These are phyloP conservation scores for Felis chaus DNA, from an alignment of 2,113 vertebrate genomes.

Conservation along the genomic window DNA sequence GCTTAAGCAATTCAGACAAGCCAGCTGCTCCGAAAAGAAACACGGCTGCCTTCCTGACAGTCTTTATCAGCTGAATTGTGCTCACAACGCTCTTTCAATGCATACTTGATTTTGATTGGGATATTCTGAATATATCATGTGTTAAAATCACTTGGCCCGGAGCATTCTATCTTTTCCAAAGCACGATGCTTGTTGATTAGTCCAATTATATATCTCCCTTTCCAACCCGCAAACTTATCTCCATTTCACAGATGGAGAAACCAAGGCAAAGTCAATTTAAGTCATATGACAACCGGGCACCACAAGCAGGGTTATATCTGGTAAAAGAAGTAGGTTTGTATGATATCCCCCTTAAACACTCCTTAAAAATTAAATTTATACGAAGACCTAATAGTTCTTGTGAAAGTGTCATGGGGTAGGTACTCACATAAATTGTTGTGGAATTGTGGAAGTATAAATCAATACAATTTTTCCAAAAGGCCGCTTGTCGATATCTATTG, in stretches of 20 bases:
- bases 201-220: slow-evolving; percentile 11
- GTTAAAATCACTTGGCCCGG: slow-evolving; percentile 35
- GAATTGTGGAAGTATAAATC: background rate
- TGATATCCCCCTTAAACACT: background rate
- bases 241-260: slow-evolving; percentile 68
- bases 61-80: slow-evolving; percentile 57
- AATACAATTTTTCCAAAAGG: background rate
- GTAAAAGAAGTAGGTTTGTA: background rate
- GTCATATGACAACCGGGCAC: background rate
- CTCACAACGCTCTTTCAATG: slow-evolving; percentile 64
- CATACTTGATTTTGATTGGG: slow-evolving; percentile 76
- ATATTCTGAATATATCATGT: slow-evolving; percentile 65
- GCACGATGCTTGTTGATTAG: background rate
- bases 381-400: background rate
- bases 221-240: background rate
- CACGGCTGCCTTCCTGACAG: slow-evolving; percentile 54
- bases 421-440: background rate
- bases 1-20: slow-evolving; percentile 69
- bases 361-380: background rate
- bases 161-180: slow-evolving; percentile 35
- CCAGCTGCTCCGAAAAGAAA: slow-evolving; percentile 67
- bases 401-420: background rate
- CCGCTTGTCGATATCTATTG: background rate
- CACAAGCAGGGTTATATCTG: background rate
- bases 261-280: slow-evolving; percentile 45